Evolutionary conservation across 2,888 invertebrate genomes (phyloP), one percentile per base, ranked within the genome.

Genomic region (Dicyrtoma fusca): DNA sequence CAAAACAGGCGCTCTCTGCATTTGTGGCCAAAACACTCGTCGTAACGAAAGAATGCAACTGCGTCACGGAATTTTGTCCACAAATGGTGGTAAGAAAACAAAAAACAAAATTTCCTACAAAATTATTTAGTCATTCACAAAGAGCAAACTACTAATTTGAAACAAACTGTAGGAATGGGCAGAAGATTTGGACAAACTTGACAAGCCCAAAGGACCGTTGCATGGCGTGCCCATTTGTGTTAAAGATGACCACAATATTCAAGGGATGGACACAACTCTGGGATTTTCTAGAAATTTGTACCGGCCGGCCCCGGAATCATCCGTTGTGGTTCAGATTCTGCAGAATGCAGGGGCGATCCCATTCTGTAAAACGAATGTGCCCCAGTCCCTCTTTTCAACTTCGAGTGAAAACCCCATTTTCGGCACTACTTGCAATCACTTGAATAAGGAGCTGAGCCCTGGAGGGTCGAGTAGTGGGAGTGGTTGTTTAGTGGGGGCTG

Each of bases 141-240:
- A n/a, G n/a, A n/a, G n/a, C n/a, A n/a, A n/a, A n/a, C n/a, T n/a
- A n/a, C n/a, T n/a, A n/a, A n/a, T n/a, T n/a, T n/a, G n/a, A n/a
- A n/a, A n/a, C n/a, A n/a, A n/a, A 10, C 19, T 26, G 17, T 17
- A 73, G 73, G 45, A 57, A 53, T 63, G 63, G 57, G 81, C 81
- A 8, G 70, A 75, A 44, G 74, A 77, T 17, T 61, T 80, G 21
- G 81, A 81, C 63, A 68, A 55, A 6, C 68, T n/a, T n/a, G 59
- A 51, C 0, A 57, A 70, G 53, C 61, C 75, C 1, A 74, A 79
- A 69, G 82, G 82, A 8, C 82, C 82, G 6, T 79, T 83, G 1
- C 81, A 81, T 76, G 83, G 83, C 8, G 25, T 83, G 3, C 83
- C 83, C 1, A 80, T 83, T 66, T 82, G 82, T 65, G 75, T 83